Base-by-base conservation (phyloP, 2,888 invertebrate species). In the Ormia ochracea region DNA sequence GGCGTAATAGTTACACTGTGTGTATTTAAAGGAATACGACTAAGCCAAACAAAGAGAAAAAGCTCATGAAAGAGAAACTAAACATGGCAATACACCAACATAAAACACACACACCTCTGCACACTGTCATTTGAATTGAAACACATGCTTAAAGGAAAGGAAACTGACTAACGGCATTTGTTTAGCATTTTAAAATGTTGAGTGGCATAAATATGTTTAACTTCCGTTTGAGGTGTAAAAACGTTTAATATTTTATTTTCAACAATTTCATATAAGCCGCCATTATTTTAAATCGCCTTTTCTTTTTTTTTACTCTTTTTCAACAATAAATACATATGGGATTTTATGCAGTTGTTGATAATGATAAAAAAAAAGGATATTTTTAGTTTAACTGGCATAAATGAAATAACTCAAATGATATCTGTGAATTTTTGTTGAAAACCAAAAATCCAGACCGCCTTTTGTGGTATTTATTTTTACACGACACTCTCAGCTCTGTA, bases 221-320 rank as follows among this genome's bases (percentile, higher is more conserved):
- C 38, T 76, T 76, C 76, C 76, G 76, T 69, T 76, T 76, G 7
- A 70, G 69, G 76, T 63, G 69, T 76, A 76, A 70, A 76, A 70
- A 48, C 63, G 38, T 70, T 70, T 76, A 63, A 69, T 45, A 63
- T 58, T 77, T 65, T 66, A 23, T 61, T 74, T 38, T 52, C 50
- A 50, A 41, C 36, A 59, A 38, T 28, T 28, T 50, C 43, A 52
- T 61, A 52, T 72, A 54, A 61, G 33, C 19, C 26, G n/a, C 58
- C 45, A 45, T 48, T 58, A 19, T 69, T 48, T 28, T 9, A 10
- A 21, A 33, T 14, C 31, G 26, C 28, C 58, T 48, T 36, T 28
- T 69, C 26, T 48, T 45, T 43, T 23, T n/a, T 36, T 36, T 36
- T 12, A 12, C 12, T 33, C 3, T 12, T 10, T 14, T 14, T 17